phyloP scores from a whole-genome alignment of 92 coral and sea anemone species.

The Pocillopora grandis region DNA sequence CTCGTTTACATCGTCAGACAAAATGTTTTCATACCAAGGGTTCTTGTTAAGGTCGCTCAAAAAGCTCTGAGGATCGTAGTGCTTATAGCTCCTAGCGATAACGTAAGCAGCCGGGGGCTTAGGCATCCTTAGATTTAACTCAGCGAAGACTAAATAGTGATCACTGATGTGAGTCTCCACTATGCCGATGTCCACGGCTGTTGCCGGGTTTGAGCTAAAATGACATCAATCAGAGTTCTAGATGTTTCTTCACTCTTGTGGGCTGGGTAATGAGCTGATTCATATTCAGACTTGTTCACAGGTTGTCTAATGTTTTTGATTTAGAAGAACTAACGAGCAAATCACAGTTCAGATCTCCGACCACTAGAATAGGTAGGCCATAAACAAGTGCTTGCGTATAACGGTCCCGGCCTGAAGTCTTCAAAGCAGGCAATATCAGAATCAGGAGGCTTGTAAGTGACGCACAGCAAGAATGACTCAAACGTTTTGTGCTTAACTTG shows the following conservation, averaged over 20 bases:
- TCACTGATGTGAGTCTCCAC: slow-evolving; percentile 31
- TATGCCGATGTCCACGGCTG: slow-evolving; percentile 23
- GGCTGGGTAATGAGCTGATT: too few species aligned
- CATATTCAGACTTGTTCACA: slow-evolving; percentile 25
- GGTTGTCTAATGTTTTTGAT: slow-evolving; percentile 18
- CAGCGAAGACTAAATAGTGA: slow-evolving; percentile 26
- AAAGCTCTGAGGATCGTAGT: slow-evolving; percentile 34
- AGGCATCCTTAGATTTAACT: slow-evolving; percentile 15
- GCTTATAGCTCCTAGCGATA: slow-evolving; percentile 26
- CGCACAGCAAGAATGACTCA: slow-evolving; percentile 20
- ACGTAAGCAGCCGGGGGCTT: slow-evolving; percentile 25
- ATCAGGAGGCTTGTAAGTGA: too few species aligned
- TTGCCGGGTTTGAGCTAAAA: slow-evolving; percentile 20
- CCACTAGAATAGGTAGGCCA: slow-evolving; percentile 20
- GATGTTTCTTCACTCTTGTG: background rate
- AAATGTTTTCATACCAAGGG: slow-evolving; percentile 28
- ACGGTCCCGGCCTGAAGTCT: slow-evolving; percentile 24
- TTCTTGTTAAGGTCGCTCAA: slow-evolving; percentile 35
- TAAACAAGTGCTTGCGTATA: slow-evolving; percentile 33
- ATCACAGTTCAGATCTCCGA: too few species aligned
- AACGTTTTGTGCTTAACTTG: slow-evolving; percentile 30
- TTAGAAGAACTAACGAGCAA: slow-evolving; percentile 17
- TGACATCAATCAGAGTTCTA: slow-evolving; percentile 8
- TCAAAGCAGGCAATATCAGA: background rate
- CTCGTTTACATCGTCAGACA: slow-evolving; percentile 39